phyloP scores from a whole-genome alignment of 2,888 invertebrate genomes.

The Drosophila bunnanda region DNA sequence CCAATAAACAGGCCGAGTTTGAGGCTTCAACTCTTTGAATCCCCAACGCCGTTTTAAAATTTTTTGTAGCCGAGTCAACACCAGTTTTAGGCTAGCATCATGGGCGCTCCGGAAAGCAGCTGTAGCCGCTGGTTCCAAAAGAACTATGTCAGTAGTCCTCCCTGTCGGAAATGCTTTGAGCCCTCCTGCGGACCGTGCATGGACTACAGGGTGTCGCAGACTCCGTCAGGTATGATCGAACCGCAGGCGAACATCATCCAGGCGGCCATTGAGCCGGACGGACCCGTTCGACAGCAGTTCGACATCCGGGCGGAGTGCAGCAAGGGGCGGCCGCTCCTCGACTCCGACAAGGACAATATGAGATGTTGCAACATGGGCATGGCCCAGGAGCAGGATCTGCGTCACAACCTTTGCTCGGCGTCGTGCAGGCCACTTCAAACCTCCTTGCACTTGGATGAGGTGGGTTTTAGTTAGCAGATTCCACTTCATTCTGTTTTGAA shows the following conservation, averaged over 20 bases:
- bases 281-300: constrained; percentile 35
- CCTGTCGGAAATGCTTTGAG: constrained; percentile 42
- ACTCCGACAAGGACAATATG: constrained; percentile 2
- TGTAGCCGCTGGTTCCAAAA: constrained; percentile 44
- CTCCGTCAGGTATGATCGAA: not conserved
- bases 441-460: constrained; percentile 58
- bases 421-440: constrained; percentile 56
- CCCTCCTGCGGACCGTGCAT: constrained; percentile 47
- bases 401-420: constrained; percentile 49
- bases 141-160: not conserved
- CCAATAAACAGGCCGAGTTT: constrained; percentile 11
- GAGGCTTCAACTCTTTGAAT: not conserved
- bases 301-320: constrained; percentile 41
- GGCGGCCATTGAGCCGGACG: constrained; percentile 37
- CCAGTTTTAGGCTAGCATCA: constrained; percentile 2
- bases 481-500: not conserved
- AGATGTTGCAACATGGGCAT: constrained; percentile 42
- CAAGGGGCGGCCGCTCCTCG: constrained; percentile 1
- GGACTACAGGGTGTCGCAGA: constrained; percentile 37
- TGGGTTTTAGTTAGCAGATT: constrained; percentile 12
- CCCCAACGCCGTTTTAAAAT: not conserved
- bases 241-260: constrained; percentile 5
- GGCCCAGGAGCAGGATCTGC: constrained; percentile 38
- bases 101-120: constrained; percentile 53
- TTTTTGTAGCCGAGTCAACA: not conserved